These are phyloP conservation scores for Geopemphigus sp. DNA, from an alignment of 1,140 invertebrate genomes.

Conservation along the genomic window DNA sequence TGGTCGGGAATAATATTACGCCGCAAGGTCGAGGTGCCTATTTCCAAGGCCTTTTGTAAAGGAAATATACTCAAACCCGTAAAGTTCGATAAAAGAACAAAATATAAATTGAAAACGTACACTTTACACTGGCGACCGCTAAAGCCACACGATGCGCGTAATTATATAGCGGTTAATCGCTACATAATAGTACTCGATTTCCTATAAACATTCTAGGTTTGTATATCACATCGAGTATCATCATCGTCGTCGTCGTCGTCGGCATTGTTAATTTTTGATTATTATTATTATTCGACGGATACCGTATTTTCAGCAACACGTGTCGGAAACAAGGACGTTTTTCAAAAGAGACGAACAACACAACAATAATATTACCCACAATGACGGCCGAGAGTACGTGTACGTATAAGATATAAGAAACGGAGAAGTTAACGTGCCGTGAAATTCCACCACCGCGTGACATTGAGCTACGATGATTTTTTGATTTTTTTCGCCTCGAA, in stretches of 20 bases:
- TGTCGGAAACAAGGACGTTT: slow-evolving; percentile 7
- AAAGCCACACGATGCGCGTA: too few relatives aligned
- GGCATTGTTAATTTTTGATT: not conserved
- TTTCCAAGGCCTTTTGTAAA: not conserved
- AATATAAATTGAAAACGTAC: not conserved
- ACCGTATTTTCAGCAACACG: not conserved
- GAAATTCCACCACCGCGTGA: slow-evolving; percentile 5
- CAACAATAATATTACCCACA: not conserved
- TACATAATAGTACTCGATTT: not conserved
- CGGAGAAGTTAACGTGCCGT: slow-evolving; percentile 2
- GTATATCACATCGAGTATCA: not conserved
- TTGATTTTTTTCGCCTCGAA: not conserved
- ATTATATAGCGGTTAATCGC: too few relatives aligned
- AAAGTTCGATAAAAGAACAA: not conserved
- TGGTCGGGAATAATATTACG: not conserved
- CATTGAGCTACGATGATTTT: slow-evolving; percentile 22
- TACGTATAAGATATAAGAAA: not conserved
- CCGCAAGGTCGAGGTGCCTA: not conserved
- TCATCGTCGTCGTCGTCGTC: not conserved
- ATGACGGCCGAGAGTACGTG: not conserved
- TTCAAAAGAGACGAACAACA: not conserved
- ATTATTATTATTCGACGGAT: not conserved
- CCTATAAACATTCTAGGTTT: not conserved
- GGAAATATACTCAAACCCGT: not conserved
- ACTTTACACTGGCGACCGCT: not conserved